Percentiles rank a stretch among this genome's conserved stretches.
Evolutionary conservation across 2,113 vertebrate species (phyloP).

Genomic region (Acanthisitta chloris): DNA sequence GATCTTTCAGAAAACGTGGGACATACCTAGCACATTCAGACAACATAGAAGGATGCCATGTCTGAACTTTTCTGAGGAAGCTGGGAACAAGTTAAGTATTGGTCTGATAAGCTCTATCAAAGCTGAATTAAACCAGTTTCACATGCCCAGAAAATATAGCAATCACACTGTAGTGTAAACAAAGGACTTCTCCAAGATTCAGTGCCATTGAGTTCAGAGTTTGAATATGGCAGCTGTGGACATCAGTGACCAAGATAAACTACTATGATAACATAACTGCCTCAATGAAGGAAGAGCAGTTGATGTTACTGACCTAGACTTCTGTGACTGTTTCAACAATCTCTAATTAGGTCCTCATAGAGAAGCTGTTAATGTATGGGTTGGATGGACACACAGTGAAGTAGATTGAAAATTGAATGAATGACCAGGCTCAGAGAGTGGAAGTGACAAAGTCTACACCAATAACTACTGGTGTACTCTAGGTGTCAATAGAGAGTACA

Average conservation of each 20-base stretch:
- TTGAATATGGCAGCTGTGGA: not conserved
- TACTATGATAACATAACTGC: not conserved
- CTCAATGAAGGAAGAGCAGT: not conserved
- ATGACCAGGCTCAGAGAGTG: not conserved
- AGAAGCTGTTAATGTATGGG: no score
- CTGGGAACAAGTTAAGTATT: not conserved
- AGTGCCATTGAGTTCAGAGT: not conserved
- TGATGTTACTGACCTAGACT: not conserved
- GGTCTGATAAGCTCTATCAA: not conserved
- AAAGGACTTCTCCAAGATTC: not conserved
- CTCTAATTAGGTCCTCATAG: not conserved
- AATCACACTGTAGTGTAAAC: not conserved
- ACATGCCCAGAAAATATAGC: not conserved
- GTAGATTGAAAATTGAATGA: not conserved
- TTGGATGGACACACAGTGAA: not conserved
- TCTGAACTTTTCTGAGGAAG: not conserved
- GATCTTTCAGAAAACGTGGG: not conserved
- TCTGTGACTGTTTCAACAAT: not conserved
- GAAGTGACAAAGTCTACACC: not conserved
- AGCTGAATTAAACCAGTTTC: not conserved
- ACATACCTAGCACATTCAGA: not conserved
- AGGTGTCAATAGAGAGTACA: no score
- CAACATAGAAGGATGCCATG: not conserved
- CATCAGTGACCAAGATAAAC: not conserved
- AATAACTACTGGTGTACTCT: not conserved